phyloP scores from a whole-genome alignment of 2,888 invertebrate genomes.

The Incurvaria masculella region DNA sequence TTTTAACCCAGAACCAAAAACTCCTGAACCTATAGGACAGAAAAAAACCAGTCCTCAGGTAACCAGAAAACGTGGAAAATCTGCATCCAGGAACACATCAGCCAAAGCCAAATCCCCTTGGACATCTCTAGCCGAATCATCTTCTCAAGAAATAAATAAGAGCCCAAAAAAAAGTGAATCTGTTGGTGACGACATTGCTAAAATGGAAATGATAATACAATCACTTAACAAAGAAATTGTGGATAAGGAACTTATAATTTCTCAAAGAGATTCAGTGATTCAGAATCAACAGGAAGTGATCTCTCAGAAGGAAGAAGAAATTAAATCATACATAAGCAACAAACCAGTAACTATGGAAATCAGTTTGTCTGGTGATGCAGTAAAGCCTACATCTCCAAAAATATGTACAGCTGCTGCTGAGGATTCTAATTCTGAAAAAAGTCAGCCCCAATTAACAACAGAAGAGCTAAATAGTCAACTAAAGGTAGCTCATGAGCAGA shows the following conservation, averaged over 20 bases:
- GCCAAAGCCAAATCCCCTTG: slow-evolving; percentile 46
- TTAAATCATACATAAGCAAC: slow-evolving; percentile 15
- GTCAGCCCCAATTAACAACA: not conserved
- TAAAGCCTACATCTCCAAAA: not conserved
- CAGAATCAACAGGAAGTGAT: slow-evolving; percentile 25
- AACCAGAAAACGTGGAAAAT: slow-evolving; percentile 32
- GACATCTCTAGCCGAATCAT: slow-evolving; percentile 40
- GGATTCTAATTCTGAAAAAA: too few species aligned
- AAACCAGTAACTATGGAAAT: not conserved
- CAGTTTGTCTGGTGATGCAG: too few species aligned
- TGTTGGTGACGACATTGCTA: slow-evolving; percentile 19
- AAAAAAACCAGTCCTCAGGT: slow-evolving; percentile 32
- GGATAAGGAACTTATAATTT: slow-evolving; percentile 41
- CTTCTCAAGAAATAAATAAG: slow-evolving; percentile 38
- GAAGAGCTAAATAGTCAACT: slow-evolving; percentile 40
- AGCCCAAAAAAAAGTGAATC: slow-evolving; percentile 32
- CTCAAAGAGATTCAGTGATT: slow-evolving; percentile 46
- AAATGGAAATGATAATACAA: slow-evolving; percentile 39
- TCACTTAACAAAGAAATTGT: slow-evolving; percentile 48
- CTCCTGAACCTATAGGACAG: slow-evolving; percentile 35
- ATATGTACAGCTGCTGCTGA: too few species aligned
- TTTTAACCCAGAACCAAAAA: slow-evolving; percentile 30
- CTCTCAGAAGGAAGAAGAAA: slow-evolving; percentile 21
- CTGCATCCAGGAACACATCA: slow-evolving; percentile 28
- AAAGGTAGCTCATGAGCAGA: slow-evolving; percentile 39